phyloP scores from a whole-genome alignment of 2,797 vertebrate species.

The Hippopotamyrus pictus region DNA sequence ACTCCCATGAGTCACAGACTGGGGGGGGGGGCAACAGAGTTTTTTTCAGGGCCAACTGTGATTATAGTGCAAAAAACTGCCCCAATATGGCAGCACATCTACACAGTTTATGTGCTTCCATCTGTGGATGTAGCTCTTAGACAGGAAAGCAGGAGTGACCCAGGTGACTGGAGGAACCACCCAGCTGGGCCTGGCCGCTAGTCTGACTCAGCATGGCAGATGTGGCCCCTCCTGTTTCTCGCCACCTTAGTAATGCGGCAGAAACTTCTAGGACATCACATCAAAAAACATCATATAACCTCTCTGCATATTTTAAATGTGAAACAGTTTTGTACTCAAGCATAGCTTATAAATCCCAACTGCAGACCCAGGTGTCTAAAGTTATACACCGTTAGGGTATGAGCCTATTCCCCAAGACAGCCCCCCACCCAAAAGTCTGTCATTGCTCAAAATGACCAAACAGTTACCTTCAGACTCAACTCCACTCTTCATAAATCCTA shows the following conservation, averaged over 20 bases:
- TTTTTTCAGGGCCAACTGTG: not conserved
- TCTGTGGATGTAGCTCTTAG: not conserved
- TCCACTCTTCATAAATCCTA: not conserved
- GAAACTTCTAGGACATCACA: not conserved
- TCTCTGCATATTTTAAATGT: not conserved
- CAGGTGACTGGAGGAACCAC: not conserved
- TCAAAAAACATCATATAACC: not conserved
- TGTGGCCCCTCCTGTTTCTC: not conserved
- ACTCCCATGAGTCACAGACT: not conserved
- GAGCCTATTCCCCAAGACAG: not conserved
- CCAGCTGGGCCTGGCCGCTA: not conserved
- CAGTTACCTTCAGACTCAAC: slow-evolving; percentile 7
- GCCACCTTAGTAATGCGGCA: not conserved
- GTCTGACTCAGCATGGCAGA: not conserved
- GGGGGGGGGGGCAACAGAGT: not conserved
- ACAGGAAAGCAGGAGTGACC: not conserved
- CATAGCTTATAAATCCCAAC: not conserved
- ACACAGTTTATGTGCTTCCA: not conserved
- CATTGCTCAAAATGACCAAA: not conserved
- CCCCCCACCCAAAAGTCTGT: not conserved
- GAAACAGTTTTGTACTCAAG: not conserved
- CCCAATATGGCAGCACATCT: not conserved
- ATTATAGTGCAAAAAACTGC: not conserved
- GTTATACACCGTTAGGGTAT: not conserved
- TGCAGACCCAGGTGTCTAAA: not conserved